phyloP scores from a whole-genome alignment of 64 coral and sea anemone species.

The Actinia tenebrosa region DNA sequence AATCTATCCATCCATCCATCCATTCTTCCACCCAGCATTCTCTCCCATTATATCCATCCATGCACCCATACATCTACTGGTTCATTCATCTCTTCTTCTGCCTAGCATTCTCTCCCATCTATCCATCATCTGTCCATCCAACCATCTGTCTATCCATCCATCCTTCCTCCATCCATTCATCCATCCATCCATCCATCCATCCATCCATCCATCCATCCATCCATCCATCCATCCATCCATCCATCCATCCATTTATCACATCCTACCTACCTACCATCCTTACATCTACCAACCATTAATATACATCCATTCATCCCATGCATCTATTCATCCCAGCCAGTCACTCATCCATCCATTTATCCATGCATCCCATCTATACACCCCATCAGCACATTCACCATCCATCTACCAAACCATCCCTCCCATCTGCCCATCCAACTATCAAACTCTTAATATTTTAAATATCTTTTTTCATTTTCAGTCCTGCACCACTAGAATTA shows the following conservation, averaged over 20 bases:
- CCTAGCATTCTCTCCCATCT: not conserved
- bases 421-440: not conserved
- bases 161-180: not conserved
- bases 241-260: too few species aligned
- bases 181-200: too few species aligned
- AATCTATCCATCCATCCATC: not conserved
- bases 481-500: conserved; percentile 51
- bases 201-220: too few species aligned
- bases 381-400: not conserved
- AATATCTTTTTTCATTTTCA: not conserved
- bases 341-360: not conserved
- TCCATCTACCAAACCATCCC: not conserved
- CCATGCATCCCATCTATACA: not conserved
- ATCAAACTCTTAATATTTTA: not conserved
- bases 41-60: not conserved
- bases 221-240: too few species aligned
- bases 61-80: not conserved
- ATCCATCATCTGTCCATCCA: not conserved
- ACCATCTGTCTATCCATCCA: not conserved
- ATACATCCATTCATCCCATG: not conserved
- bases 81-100: not conserved
- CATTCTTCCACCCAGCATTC: not conserved
- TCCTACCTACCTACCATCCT: too few species aligned
- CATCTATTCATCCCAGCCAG: not conserved
- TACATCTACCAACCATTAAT: not conserved